Conservation (phyloP, 1,140 invertebrate species). For the Pseudoatta argentina region DNA sequence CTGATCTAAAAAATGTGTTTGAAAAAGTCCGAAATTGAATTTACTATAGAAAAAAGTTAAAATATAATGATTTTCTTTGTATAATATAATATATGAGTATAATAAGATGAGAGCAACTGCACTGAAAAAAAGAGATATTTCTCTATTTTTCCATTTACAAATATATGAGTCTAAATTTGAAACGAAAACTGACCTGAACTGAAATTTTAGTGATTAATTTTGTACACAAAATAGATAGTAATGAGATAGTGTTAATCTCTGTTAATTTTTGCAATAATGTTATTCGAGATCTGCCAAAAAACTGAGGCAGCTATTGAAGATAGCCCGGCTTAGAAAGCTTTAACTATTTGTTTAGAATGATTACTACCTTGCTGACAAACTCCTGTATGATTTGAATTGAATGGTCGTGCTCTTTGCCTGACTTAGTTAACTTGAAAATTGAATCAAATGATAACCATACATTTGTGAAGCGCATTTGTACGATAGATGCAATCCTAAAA, state of each 20-base stretch:
- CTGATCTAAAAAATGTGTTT: too few relatives aligned
- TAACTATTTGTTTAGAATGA: neutral
- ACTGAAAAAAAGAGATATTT: neutral
- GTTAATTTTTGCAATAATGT: neutral
- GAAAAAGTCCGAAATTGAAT: neutral
- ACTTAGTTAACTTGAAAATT: slow-evolving; percentile 86
- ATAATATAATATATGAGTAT: neutral
- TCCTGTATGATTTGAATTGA: slow-evolving; percentile 87
- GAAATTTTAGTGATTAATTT: neutral
- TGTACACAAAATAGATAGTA: neutral
- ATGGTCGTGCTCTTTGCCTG: slow-evolving; percentile 86
- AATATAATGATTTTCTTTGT: neutral
- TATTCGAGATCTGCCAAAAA: neutral
- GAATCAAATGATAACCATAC: slow-evolving; percentile 88
- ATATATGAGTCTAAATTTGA: neutral
- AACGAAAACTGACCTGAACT: neutral
- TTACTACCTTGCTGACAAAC: slow-evolving; percentile 86
- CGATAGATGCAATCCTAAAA: slow-evolving; percentile 81
- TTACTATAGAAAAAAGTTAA: neutral
- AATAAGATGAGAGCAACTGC: neutral
- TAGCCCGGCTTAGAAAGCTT: neutral
- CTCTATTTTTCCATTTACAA: neutral
- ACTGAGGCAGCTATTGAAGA: neutral
- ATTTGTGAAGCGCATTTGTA: slow-evolving; percentile 86
- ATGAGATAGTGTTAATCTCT: neutral